A percentile compares a stretch with the other conserved stretches of the same genome.
Evolutionary conservation across 2,888 invertebrate species (phyloP).

Genomic region (Adelphocoris suturalis): DNA sequence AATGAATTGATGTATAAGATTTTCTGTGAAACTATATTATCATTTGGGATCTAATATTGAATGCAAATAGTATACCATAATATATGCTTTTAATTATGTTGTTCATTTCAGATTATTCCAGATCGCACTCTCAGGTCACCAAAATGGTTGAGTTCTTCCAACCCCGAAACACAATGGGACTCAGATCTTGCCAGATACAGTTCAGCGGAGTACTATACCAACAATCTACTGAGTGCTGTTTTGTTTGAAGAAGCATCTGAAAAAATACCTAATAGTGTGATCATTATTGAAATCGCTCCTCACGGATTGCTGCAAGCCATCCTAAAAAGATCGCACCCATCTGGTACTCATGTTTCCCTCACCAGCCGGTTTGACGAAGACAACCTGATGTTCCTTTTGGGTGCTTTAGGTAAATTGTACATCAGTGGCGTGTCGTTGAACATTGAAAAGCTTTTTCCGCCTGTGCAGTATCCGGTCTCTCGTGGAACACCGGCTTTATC

Average conservation of each 20-base stretch:
- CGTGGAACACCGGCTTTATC: constrained; percentile 66
- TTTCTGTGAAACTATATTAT: too few relatives aligned
- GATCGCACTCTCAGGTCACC: constrained; percentile 80
- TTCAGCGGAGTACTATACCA: constrained; percentile 85
- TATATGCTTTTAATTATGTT: background rate
- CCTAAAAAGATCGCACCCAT: constrained; percentile 85
- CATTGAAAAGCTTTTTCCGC: constrained; percentile 69
- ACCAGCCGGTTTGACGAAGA: constrained; percentile 69
- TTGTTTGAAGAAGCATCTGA: constrained; percentile 90
- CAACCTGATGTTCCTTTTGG: constrained; percentile 66
- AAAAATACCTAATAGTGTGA: constrained; percentile 89
- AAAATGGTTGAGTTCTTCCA: constrained; percentile 85
- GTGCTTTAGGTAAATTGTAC: constrained; percentile 62
- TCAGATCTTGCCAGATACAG: constrained; percentile 81
- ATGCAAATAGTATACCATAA: too few relatives aligned
- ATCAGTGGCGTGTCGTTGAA: constrained; percentile 67
- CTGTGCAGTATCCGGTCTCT: constrained; percentile 72
- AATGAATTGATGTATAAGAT: too few relatives aligned
- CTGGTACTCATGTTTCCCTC: constrained; percentile 66
- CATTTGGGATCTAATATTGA: too few relatives aligned
- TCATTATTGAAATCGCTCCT: constrained; percentile 93
- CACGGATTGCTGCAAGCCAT: constrained; percentile 94
- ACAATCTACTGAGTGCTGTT: constrained; percentile 85
- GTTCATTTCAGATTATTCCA: constrained; percentile 78
- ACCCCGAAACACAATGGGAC: constrained; percentile 82